A percentile compares a stretch with the other conserved stretches of the same genome.
These are phyloP conservation scores for Xiphias gladius DNA, from an alignment of 2,113 vertebrate species.

Conservation along the genomic window DNA sequence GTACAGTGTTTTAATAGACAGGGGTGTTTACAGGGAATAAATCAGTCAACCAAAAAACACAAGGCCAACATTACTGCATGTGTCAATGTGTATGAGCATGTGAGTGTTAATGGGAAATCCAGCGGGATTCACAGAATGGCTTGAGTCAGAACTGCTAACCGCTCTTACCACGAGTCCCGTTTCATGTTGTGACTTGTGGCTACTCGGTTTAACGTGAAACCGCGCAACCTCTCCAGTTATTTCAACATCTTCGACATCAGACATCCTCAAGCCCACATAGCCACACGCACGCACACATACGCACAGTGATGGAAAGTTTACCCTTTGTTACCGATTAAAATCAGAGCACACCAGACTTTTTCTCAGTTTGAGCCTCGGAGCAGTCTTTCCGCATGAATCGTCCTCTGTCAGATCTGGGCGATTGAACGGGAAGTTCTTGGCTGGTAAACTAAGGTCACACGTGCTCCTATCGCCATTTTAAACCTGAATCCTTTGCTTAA, in stretches of 20 bases:
- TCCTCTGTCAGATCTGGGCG: background rate
- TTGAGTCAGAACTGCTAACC: background rate
- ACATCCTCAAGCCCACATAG: background rate
- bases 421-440: background rate
- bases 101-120: constrained; percentile 12
- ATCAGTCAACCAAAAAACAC: constrained; percentile 14
- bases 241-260: background rate
- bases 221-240: background rate
- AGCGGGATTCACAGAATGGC: background rate
- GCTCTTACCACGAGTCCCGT: background rate
- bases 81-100: constrained; percentile 2
- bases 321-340: background rate
- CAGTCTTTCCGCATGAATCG: constrained; percentile 9
- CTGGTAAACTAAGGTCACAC: background rate
- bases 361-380: background rate
- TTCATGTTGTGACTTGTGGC: constrained; percentile 29
- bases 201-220: background rate
- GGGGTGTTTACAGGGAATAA: background rate
- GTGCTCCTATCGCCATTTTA: background rate
- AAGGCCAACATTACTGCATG: background rate
- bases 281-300: background rate
- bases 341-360: background rate
- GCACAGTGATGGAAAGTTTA: background rate
- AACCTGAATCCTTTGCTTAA: constrained; percentile 4
- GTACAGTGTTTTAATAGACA: background rate